These are phyloP conservation scores for Pseudopipra pipra DNA, from an alignment of 2,113 vertebrate species.

Conservation along the genomic window DNA sequence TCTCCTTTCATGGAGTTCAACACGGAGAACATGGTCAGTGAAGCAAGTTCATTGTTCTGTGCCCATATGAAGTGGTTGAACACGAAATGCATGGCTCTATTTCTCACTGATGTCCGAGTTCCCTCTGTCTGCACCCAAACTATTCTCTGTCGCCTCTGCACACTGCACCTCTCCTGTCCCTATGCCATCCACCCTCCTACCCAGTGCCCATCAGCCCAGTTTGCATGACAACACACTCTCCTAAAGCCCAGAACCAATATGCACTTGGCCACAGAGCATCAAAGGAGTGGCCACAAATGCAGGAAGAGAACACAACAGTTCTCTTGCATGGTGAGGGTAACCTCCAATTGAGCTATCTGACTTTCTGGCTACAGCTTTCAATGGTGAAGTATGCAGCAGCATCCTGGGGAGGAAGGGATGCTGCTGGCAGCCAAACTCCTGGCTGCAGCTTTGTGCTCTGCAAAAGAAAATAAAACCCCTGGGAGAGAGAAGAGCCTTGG, in stretches of 20 bases:
- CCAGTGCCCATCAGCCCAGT: not conserved
- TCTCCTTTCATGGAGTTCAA: not conserved
- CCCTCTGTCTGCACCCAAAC: not conserved
- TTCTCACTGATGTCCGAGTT: not conserved
- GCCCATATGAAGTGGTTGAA: not conserved
- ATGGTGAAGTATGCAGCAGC: not conserved
- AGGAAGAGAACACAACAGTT: not conserved
- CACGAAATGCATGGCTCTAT: not conserved
- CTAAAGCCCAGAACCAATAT: not conserved
- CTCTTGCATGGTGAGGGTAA: not conserved
- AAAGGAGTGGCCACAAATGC: not conserved
- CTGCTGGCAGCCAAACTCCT: not conserved
- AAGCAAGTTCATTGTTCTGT: not conserved
- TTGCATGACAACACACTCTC: not conserved
- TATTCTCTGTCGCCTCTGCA: not conserved
- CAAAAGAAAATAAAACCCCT: not conserved
- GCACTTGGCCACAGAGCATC: not conserved
- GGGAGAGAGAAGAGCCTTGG: conserved; percentile 3
- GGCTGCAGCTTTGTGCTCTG: not conserved
- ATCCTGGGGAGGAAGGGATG: not conserved
- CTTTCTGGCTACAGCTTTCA: not conserved
- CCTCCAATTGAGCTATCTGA: not conserved
- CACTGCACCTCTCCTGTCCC: not conserved
- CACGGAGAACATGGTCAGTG: not conserved
- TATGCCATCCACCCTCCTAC: not conserved